Conservation (phyloP, 2,888 invertebrate species). For the Xestia sexstrigata region DNA sequence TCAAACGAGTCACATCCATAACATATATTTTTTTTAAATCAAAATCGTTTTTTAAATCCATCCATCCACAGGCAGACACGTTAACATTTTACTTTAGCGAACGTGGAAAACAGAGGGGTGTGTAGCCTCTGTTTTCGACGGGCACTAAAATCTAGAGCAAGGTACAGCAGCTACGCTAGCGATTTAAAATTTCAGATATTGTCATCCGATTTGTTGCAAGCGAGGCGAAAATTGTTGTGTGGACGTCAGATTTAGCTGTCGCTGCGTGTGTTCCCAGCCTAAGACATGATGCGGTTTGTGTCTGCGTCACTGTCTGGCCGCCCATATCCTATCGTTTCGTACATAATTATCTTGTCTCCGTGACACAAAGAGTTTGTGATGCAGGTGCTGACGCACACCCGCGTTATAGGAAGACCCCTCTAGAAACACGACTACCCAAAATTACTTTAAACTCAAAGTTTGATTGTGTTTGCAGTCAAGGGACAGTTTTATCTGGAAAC, state of each 20-base stretch:
- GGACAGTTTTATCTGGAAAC: neutral
- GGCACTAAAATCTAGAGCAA: neutral
- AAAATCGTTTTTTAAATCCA: neutral
- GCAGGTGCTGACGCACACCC: neutral
- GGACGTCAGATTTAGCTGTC: neutral
- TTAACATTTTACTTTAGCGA: neutral
- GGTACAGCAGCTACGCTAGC: neutral
- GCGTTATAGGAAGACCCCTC: neutral
- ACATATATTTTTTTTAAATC: neutral
- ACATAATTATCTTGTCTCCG: neutral
- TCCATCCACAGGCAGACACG: neutral
- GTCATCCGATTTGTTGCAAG: neutral
- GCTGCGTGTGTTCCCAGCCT: neutral
- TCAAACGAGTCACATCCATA: neutral
- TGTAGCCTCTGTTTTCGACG: neutral
- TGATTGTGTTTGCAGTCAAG: neutral
- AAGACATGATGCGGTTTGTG: neutral
- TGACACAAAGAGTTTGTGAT: neutral
- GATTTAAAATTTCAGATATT: neutral
- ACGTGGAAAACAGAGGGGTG: no score
- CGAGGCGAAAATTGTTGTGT: neutral
- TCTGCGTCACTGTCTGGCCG: neutral
- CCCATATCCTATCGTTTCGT: neutral
- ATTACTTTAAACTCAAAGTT: neutral
- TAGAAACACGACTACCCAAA: neutral